A percentile compares a stretch with the other conserved stretches of the same genome.
phyloP scores from a whole-genome alignment of 2,888 invertebrate genomes.

The Tetheella fluctuosa region DNA sequence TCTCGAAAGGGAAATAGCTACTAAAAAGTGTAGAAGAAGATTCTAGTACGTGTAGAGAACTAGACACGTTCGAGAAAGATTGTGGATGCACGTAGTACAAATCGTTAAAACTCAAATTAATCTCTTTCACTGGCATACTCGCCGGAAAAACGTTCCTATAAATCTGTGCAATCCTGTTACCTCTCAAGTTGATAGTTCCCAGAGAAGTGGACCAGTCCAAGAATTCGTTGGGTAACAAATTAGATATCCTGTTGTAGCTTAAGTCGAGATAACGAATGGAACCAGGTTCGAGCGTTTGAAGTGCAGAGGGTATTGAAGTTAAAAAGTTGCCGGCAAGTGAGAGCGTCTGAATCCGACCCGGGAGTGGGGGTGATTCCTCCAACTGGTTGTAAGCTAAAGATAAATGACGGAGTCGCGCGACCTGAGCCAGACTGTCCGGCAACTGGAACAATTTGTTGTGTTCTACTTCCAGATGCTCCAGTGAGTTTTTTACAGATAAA shows the following conservation, averaged over 20 bases:
- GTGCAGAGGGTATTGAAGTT: conserved; percentile 87
- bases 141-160: conserved; percentile 89
- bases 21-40: conserved; percentile 93
- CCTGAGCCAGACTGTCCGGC: conserved; percentile 87
- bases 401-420: conserved; percentile 89
- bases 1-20: conserved; percentile 90
- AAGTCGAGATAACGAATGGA: conserved; percentile 92
- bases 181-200: conserved; percentile 91
- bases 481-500: conserved; percentile 87
- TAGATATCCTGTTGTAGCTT: conserved; percentile 93
- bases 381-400: conserved; percentile 91
- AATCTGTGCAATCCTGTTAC: conserved; percentile 91
- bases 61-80: conserved; percentile 90
- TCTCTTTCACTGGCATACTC: conserved; percentile 91
- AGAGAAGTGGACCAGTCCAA: conserved; percentile 90
- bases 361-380: conserved; percentile 85
- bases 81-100: conserved; percentile 91
- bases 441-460: conserved; percentile 89
- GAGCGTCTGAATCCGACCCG: conserved; percentile 89
- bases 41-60: conserved; percentile 91
- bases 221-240: conserved; percentile 91
- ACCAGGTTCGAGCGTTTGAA: conserved; percentile 89
- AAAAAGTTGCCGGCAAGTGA: conserved; percentile 93
- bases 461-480: conserved; percentile 93
- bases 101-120: conserved; percentile 96